Percentiles rank a stretch among this genome's conserved stretches.
phyloP scores from a whole-genome alignment of 1,140 invertebrate species.

The Drosophila hydei region DNA sequence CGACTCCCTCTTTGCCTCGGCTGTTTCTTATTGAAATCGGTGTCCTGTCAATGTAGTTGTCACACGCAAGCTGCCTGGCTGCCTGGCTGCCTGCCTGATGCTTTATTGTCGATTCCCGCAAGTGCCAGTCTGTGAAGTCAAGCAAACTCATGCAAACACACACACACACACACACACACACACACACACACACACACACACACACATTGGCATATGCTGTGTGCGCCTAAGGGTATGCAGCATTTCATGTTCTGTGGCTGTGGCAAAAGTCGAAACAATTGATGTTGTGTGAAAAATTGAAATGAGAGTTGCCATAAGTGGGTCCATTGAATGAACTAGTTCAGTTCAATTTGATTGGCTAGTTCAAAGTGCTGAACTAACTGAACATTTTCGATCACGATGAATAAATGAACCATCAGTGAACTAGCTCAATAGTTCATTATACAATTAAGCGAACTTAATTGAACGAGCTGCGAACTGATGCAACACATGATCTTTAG shows the following conservation, averaged over 20 bases:
- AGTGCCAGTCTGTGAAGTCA: conserved; percentile 8
- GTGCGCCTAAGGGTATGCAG: conserved; percentile 23
- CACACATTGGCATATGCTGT: not conserved
- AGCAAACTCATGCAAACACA: conserved; percentile 6
- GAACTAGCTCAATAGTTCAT: too few relatives aligned
- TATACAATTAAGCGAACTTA: too few relatives aligned
- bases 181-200: not conserved
- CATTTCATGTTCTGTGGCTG: conserved; percentile 9
- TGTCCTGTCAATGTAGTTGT: conserved; percentile 44
- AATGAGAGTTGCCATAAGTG: not conserved
- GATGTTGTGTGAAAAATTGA: not conserved
- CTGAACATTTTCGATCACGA: too few relatives aligned
- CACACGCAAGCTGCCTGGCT: conserved; percentile 20
- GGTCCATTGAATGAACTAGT: not conserved
- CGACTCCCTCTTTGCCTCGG: not conserved
- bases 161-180: conserved; percentile 9
- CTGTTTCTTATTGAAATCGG: conserved; percentile 32
- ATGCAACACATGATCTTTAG: too few relatives aligned
- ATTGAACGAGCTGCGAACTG: too few relatives aligned
- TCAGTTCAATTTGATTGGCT: not conserved
- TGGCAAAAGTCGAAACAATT: conserved; percentile 7
- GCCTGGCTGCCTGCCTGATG: conserved; percentile 12
- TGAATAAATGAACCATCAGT: too few relatives aligned
- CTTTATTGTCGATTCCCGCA: conserved; percentile 28
- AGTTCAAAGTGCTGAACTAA: too few relatives aligned